These are phyloP conservation scores for Gambusia affinis DNA, from an alignment of 2,113 vertebrate species.

Conservation along the genomic window DNA sequence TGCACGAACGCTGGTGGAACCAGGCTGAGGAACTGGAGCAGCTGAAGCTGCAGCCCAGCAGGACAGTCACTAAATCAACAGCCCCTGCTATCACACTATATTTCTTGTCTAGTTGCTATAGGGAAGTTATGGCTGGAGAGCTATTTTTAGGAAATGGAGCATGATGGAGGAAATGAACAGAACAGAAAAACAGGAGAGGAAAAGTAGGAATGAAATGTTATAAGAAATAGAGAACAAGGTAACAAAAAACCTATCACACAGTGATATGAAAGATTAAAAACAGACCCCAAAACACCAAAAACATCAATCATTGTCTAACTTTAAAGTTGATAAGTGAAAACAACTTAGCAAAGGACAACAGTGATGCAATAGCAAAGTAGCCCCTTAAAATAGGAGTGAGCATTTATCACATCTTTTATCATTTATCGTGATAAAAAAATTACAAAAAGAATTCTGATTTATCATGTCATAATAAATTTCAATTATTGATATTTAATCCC, in stretches of 20 bases:
- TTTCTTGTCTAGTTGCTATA: conserved; percentile 40
- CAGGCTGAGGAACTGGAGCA: conserved; percentile 54
- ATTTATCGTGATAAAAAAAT: too few relatives aligned
- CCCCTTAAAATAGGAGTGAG: too few relatives aligned
- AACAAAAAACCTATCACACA: neutral
- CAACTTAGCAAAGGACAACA: neutral
- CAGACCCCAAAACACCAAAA: neutral
- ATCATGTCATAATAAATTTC: too few relatives aligned
- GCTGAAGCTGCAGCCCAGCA: conserved; percentile 37
- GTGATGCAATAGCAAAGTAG: neutral
- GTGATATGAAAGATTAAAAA: too few relatives aligned
- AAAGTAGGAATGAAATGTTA: neutral
- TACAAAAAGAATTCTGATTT: too few relatives aligned
- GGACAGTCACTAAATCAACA: conserved; percentile 46
- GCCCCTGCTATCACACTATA: conserved; percentile 12
- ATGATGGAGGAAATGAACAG: neutral
- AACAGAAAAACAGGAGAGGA: neutral
- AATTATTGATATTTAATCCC: too few relatives aligned
- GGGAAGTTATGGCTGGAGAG: conserved; percentile 19
- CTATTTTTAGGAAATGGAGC: conserved; percentile 56
- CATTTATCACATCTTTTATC: too few relatives aligned
- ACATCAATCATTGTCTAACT: neutral
- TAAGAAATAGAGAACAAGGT: neutral
- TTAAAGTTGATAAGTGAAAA: neutral
- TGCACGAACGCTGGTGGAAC: conserved; percentile 34